A percentile compares a stretch with the other conserved stretches of the same genome.
Conservation (phyloP, 2,888 invertebrate species). For the Patella depressa region DNA sequence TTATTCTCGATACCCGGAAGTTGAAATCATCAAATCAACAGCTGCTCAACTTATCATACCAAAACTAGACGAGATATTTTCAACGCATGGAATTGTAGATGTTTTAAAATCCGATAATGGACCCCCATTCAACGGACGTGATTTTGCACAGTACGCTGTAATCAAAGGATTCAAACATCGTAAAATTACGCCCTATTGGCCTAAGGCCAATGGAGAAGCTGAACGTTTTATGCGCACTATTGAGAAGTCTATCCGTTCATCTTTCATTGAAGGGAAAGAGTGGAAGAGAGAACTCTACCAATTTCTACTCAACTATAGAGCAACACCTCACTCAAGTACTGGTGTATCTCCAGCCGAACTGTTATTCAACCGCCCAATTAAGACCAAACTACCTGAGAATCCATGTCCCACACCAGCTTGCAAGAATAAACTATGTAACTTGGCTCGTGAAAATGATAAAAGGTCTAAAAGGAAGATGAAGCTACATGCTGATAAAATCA, state of each 20-base stretch:
- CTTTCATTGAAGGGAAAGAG: neutral
- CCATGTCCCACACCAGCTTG: neutral
- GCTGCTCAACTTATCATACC: constrained; percentile 32
- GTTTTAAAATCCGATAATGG: constrained; percentile 35
- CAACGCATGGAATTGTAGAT: constrained; percentile 31
- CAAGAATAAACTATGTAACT: neutral
- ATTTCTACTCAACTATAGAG: too few species aligned
- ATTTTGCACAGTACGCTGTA: constrained; percentile 19
- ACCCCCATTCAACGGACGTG: constrained; percentile 30
- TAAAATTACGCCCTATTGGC: neutral
- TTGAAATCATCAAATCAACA: constrained; percentile 29
- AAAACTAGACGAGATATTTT: constrained; percentile 31
- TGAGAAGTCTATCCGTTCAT: neutral
- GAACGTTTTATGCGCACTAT: neutral
- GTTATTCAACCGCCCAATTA: neutral
- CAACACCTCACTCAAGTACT: neutral
- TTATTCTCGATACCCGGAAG: constrained; percentile 35
- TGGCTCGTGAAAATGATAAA: neutral
- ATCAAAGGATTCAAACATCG: neutral
- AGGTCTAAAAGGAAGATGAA: neutral
- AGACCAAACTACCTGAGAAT: neutral
- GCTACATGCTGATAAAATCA: neutral
- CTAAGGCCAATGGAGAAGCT: neutral
- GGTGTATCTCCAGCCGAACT: constrained; percentile 1
- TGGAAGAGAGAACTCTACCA: constrained; percentile 6